These are phyloP conservation scores for Muscicapa adusta DNA, from an alignment of 2,113 vertebrate genomes.

Conservation along the genomic window DNA sequence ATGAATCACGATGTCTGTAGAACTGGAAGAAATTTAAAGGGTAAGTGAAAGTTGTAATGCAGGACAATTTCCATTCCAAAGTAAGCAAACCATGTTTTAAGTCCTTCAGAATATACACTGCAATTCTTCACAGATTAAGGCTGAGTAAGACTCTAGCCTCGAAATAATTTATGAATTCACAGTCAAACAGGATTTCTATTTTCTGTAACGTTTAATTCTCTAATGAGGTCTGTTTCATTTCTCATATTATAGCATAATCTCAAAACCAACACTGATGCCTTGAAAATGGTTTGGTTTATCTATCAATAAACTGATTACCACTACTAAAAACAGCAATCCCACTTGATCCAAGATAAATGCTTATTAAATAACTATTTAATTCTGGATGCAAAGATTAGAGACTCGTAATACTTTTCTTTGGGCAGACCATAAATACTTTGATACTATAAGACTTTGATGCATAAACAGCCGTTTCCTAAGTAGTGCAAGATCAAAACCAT, in stretches of 20 bases:
- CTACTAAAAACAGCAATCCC: background rate
- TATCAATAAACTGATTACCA: background rate
- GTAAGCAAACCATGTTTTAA: background rate
- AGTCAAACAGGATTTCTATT: background rate
- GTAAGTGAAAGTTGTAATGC: background rate
- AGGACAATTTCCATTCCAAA: background rate
- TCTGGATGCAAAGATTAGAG: background rate
- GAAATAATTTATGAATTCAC: background rate
- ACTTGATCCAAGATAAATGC: background rate
- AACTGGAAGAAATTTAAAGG: background rate
- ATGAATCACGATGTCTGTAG: background rate
- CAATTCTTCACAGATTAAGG: background rate
- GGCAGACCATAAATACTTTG: background rate
- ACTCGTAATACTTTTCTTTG: background rate
- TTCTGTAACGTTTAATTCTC: background rate
- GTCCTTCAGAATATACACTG: background rate
- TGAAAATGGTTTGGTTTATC: background rate
- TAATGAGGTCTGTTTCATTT: background rate
- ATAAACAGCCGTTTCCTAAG: background rate
- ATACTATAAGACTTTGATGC: background rate
- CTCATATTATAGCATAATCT: background rate
- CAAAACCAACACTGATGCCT: background rate
- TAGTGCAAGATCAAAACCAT: background rate
- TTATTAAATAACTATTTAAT: background rate
- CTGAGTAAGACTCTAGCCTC: background rate